Evolutionary conservation across 2,888 invertebrate genomes (phyloP).

Genomic region (Venusia cambrica): DNA sequence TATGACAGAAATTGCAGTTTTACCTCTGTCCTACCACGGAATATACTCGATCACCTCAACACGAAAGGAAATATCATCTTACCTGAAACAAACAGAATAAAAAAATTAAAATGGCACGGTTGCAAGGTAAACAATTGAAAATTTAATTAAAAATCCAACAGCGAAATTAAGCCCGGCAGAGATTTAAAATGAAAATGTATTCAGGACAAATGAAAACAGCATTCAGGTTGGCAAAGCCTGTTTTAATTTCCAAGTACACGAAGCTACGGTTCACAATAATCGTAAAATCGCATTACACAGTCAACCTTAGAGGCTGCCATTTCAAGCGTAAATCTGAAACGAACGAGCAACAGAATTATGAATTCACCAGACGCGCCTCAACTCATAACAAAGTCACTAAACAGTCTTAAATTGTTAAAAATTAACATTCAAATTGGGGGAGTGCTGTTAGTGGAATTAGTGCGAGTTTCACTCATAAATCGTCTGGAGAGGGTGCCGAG

Average conservation of each 20-base stretch:
- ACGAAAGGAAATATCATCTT: constrained; percentile 22
- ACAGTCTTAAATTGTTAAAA: constrained; percentile 76
- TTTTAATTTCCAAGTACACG: constrained; percentile 39
- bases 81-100: constrained; percentile 38
- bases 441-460: constrained; percentile 77
- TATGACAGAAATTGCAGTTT: constrained; percentile 24
- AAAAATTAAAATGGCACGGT: constrained; percentile 28
- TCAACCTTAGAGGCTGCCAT: constrained; percentile 45
- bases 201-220: constrained; percentile 16
- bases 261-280: constrained; percentile 42
- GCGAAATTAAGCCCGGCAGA: constrained; percentile 6
- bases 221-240: constrained; percentile 24
- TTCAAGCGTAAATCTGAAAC: constrained; percentile 50
- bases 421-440: constrained; percentile 78
- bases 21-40: too few relatives aligned
- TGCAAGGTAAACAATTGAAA: constrained; percentile 20
- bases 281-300: constrained; percentile 48
- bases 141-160: constrained; percentile 12
- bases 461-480: constrained; percentile 73
- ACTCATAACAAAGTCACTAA: constrained; percentile 67
- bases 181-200: constrained; percentile 13
- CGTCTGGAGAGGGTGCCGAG: constrained; percentile 71
- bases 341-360: constrained; percentile 47
- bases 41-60: too few relatives aligned
- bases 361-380: constrained; percentile 53